Conservation (phyloP, 2,113 vertebrate species). For the Cephalopterus ornatus region DNA sequence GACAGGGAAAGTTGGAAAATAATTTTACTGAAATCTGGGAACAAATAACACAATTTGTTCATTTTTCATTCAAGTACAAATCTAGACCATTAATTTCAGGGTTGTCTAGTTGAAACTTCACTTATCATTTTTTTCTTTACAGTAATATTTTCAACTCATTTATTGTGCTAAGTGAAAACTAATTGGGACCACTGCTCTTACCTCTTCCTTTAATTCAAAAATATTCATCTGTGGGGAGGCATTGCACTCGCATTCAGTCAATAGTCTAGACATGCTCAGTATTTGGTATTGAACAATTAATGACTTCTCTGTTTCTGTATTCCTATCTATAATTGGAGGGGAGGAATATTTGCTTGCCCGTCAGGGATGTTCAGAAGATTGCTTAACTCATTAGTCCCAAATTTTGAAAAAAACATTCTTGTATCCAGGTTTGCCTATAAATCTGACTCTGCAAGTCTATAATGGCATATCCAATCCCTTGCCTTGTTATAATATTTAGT, state of each 20-base stretch:
- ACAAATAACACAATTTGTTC: background rate
- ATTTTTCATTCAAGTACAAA: background rate
- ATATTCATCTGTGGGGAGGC: background rate
- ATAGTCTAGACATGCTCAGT: background rate
- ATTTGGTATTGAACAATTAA: background rate
- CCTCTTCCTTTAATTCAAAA: background rate
- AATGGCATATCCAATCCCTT: background rate
- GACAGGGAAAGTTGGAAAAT: background rate
- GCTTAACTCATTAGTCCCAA: background rate
- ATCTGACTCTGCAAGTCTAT: background rate
- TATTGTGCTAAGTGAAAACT: background rate
- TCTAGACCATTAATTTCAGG: rapidly evolving
- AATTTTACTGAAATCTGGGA: background rate
- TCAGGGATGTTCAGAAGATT: background rate
- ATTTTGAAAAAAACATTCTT: background rate
- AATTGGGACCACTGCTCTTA: background rate
- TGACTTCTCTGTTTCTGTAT: background rate
- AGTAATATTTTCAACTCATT: background rate
- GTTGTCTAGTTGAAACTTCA: rapidly evolving
- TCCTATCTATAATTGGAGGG: background rate
- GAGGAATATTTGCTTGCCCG: background rate
- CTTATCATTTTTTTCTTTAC: background rate
- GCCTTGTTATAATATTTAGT: background rate
- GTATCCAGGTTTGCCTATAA: background rate
- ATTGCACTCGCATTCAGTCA: background rate